Percentiles rank a stretch among this genome's conserved stretches.
phyloP scores from a whole-genome alignment of 2,888 invertebrate species.

The Epirrhoe alternata region DNA sequence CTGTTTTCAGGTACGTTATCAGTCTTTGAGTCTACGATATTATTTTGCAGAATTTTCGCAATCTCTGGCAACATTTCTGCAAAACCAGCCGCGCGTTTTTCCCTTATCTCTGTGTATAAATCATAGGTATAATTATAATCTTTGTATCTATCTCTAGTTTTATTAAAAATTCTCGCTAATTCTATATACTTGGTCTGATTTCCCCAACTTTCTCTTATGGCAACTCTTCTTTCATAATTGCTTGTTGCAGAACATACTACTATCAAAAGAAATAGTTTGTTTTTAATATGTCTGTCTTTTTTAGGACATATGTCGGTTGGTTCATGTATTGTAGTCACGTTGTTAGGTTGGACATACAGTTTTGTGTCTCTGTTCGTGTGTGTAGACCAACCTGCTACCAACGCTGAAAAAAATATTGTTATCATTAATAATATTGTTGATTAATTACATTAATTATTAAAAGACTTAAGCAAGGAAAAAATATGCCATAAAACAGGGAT shows the following conservation, averaged over 20 bases:
- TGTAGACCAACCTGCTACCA: slow-evolving; percentile 89
- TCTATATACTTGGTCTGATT: slow-evolving; percentile 70
- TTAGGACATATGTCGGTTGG: slow-evolving; percentile 83
- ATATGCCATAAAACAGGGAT: too few species aligned
- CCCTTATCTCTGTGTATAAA: slow-evolving; percentile 55
- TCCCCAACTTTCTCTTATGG: slow-evolving; percentile 91
- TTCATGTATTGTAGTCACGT: slow-evolving; percentile 87
- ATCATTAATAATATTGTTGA: too few species aligned
- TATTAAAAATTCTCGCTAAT: slow-evolving; percentile 59
- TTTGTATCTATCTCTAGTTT: slow-evolving; percentile 64
- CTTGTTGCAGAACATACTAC: slow-evolving; percentile 90
- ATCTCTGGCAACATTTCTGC: slow-evolving; percentile 67
- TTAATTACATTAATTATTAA: too few species aligned
- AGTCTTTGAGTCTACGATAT: slow-evolving; percentile 57
- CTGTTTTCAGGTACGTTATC: slow-evolving; percentile 60
- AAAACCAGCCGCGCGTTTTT: slow-evolving; percentile 62
- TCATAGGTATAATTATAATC: slow-evolving; percentile 72
- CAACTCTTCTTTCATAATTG: slow-evolving; percentile 87
- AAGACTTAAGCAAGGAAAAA: too few species aligned
- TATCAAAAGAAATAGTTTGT: slow-evolving; percentile 87
- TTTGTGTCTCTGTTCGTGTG: slow-evolving; percentile 90
- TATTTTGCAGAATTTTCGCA: slow-evolving; percentile 52
- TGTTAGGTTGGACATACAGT: slow-evolving; percentile 89
- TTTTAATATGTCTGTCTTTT: slow-evolving; percentile 51
- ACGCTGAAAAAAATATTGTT: slow-evolving; percentile 60